A percentile compares a stretch with the other conserved stretches of the same genome.
Evolutionary conservation across 2,113 vertebrate genomes (phyloP).

Genomic region (Delphinus delphis): DNA sequence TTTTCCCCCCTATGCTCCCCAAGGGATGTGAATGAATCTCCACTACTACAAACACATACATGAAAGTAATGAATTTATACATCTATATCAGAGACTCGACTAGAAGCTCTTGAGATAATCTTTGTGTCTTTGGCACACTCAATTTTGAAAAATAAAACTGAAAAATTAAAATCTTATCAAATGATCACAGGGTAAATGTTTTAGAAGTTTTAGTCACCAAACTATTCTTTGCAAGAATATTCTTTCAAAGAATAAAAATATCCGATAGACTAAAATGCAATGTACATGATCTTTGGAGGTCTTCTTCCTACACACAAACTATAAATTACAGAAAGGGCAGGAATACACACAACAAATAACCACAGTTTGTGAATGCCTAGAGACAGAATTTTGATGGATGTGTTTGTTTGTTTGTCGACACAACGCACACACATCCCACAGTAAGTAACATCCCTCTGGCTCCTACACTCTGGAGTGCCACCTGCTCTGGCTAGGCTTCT

Average conservation of each 20-base stretch:
- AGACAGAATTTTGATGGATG: background rate
- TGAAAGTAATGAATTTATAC: background rate
- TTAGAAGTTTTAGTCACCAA: background rate
- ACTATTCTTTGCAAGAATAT: background rate
- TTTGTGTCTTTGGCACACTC: background rate
- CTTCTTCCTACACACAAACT: background rate
- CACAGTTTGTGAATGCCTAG: background rate
- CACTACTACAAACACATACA: background rate
- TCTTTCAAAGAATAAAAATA: background rate
- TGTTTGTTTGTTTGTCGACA: background rate
- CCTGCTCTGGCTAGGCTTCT: slow-evolving; percentile 22
- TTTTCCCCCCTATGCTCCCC: background rate
- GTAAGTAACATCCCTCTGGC: background rate
- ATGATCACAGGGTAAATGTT: background rate
- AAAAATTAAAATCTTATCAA: slow-evolving; percentile 18
- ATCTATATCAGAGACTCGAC: background rate
- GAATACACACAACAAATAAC: background rate
- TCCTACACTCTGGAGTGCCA: background rate
- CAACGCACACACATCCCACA: background rate
- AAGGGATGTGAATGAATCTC: background rate
- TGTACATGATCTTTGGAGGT: background rate
- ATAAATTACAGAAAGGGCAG: background rate
- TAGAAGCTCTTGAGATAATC: background rate
- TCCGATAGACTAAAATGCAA: background rate
- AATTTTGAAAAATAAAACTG: background rate